These are phyloP conservation scores for Turritopsis rubra DNA, from an alignment of 30 jellyfish, hydroid and myxozoan species.

Conservation along the genomic window DNA sequence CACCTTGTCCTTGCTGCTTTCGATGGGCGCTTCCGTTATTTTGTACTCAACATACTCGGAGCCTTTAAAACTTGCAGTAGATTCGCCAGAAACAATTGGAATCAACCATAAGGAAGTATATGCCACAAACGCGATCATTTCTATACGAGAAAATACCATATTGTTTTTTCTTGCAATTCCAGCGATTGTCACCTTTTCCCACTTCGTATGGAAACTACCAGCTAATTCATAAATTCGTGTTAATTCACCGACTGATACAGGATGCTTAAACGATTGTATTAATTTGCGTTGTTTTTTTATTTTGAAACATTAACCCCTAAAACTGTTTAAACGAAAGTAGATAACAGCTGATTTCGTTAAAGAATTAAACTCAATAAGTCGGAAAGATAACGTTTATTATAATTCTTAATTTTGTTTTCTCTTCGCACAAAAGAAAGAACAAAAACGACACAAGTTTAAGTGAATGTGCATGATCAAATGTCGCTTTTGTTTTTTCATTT, in stretches of 20 bases:
- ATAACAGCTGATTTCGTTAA: constrained; percentile 9
- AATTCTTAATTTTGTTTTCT: background rate
- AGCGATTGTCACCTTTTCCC: too few species aligned
- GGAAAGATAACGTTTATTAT: background rate
- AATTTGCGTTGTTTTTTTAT: background rate
- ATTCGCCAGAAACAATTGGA: background rate
- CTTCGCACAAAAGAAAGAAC: background rate
- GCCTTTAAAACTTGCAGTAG: constrained; percentile 40
- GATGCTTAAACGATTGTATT: background rate
- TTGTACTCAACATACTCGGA: constrained; percentile 12
- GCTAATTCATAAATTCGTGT: background rate
- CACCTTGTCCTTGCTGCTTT: constrained; percentile 48
- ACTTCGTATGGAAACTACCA: background rate
- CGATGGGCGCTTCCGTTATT: background rate
- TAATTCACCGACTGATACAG: background rate
- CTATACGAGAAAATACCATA: background rate
- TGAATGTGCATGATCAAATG: background rate
- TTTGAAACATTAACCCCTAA: background rate
- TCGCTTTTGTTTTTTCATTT: constrained; percentile 18
- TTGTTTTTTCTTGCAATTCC: too few species aligned
- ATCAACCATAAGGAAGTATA: background rate
- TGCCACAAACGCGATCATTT: background rate
- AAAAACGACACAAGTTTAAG: constrained; percentile 20
- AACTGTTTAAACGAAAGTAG: background rate
- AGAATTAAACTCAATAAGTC: background rate